Percentiles rank a stretch among this genome's conserved stretches.
These are phyloP conservation scores for Karalla daura DNA, from an alignment of 2,797 vertebrate genomes.

Conservation along the genomic window DNA sequence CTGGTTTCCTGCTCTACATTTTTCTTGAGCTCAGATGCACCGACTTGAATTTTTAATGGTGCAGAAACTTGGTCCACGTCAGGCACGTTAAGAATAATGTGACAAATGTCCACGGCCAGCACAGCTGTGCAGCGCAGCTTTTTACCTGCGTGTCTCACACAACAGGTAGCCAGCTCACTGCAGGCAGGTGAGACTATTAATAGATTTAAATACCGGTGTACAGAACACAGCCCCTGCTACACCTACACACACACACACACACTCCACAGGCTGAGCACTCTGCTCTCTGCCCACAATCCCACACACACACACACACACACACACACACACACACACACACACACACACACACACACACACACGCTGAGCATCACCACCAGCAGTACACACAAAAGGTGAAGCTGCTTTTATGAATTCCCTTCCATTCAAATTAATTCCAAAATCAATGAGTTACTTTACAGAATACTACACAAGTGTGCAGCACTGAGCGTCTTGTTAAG, in stretches of 20 bases:
- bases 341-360: slow-evolving; percentile 37
- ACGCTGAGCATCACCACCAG: slow-evolving; percentile 9
- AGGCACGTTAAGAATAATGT: too few relatives aligned
- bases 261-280: slow-evolving; percentile 16
- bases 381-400: slow-evolving; percentile 20
- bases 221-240: slow-evolving; percentile 30
- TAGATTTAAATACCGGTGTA: slow-evolving; percentile 43
- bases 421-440: background rate
- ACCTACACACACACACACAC: slow-evolving; percentile 35
- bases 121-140: background rate
- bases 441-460: slow-evolving; percentile 17
- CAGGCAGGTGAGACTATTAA: slow-evolving; percentile 41
- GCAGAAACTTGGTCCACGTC: slow-evolving; percentile 10
- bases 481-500: background rate
- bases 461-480: too few relatives aligned
- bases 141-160: slow-evolving; percentile 31
- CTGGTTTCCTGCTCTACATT: slow-evolving; percentile 33
- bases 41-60: background rate
- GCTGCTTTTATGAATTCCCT: background rate
- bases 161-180: slow-evolving; percentile 56
- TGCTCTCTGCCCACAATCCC: slow-evolving; percentile 35
- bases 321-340: slow-evolving; percentile 44
- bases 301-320: too few relatives aligned
- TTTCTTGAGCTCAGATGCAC: background rate
- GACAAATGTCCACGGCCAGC: too few relatives aligned